These are phyloP conservation scores for Porites cylindrica DNA, from an alignment of 92 coral and sea anemone species.

Conservation along the genomic window DNA sequence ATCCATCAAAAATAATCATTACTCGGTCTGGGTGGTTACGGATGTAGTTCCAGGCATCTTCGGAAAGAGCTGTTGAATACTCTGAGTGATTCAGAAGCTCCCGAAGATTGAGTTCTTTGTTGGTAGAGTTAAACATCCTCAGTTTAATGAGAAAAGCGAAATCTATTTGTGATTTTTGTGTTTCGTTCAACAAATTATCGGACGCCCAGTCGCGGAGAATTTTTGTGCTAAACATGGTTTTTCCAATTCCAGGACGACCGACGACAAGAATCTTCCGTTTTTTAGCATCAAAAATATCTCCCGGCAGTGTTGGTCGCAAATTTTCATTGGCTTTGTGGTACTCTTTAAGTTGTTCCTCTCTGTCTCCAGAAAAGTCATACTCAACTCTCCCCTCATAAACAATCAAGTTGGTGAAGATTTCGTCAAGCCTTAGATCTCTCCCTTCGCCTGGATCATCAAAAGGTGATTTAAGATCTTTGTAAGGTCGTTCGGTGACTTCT, in stretches of 20 bases:
- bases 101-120: background rate
- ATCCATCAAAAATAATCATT: too few species aligned
- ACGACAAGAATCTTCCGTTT: too few species aligned
- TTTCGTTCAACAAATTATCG: background rate
- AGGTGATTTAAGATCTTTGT: too few species aligned
- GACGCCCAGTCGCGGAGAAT: too few species aligned
- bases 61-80: too few species aligned
- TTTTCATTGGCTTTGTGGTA: background rate
- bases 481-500: too few species aligned
- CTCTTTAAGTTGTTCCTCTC: background rate
- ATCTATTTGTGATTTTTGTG: background rate
- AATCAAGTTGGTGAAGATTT: background rate
- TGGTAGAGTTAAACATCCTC: conserved; percentile 3
- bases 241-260: too few species aligned
- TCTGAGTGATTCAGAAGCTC: conserved; percentile 4
- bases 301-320: conserved; percentile 1
- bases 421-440: background rate
- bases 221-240: too few species aligned
- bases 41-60: too few species aligned
- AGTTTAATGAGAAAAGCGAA: conserved; percentile 18
- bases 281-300: too few species aligned
- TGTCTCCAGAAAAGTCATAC: background rate
- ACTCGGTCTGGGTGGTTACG: too few species aligned
- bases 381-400: background rate
- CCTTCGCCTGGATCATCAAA: too few species aligned